These are phyloP conservation scores for Erynnis tages DNA, from an alignment of 2,888 invertebrate genomes.

Conservation along the genomic window DNA sequence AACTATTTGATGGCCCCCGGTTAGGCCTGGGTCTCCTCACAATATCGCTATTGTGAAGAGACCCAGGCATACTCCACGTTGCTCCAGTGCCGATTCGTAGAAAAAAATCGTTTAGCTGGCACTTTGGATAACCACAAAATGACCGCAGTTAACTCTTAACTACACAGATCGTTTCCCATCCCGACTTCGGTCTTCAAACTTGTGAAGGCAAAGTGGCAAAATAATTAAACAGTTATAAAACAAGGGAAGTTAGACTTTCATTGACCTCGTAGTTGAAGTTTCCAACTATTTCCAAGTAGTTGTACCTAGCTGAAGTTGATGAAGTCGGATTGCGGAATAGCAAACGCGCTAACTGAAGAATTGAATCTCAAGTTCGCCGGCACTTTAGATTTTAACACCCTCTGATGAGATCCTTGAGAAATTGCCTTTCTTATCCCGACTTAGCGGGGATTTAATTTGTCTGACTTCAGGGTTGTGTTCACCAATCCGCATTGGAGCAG, in stretches of 20 bases:
- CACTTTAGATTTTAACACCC: conserved; percentile 7
- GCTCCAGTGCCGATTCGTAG: no score
- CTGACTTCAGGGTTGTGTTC: no score
- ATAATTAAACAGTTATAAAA: conserved; percentile 8
- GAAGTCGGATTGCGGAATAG: conserved; percentile 11
- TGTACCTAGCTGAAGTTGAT: conserved; percentile 20
- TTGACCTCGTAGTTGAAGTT: conserved; percentile 8
- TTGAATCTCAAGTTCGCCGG: conserved; percentile 7
- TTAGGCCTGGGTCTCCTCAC: no score
- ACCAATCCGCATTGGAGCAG: no score
- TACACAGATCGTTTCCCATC: no score
- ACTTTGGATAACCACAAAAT: no score
- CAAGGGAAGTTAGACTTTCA: conserved; percentile 2
- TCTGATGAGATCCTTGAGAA: conserved; percentile 2
- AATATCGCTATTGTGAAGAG: no score
- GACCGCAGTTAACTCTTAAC: no score
- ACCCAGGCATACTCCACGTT: no score
- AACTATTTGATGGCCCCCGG: no score
- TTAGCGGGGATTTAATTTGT: not conserved
- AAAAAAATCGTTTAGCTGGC: no score
- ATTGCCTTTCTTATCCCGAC: not conserved
- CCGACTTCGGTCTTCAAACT: no score
- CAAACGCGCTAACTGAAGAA: conserved; percentile 15
- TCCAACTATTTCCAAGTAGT: conserved; percentile 13
- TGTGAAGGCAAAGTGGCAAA: not conserved